A percentile compares a stretch with the other conserved stretches of the same genome.
Conservation (phyloP, 2,888 invertebrate genomes). For the Chymomyza caudatula region DNA sequence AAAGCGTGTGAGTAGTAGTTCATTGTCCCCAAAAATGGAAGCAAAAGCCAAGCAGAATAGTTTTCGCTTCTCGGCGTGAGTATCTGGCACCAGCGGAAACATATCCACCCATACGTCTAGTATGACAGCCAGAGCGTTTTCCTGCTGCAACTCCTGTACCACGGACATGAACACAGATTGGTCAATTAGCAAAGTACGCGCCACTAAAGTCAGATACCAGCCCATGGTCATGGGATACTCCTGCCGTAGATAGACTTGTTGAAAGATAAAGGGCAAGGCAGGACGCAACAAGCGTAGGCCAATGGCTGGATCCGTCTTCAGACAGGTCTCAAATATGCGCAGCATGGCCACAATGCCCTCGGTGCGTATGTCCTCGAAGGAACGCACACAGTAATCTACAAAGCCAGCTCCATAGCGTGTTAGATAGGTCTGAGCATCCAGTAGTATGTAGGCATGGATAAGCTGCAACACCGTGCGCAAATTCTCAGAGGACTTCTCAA, state of each 20-base stretch:
- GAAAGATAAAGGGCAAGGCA: constrained; percentile 81
- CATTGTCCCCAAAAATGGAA: constrained; percentile 84
- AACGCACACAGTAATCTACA: constrained; percentile 83
- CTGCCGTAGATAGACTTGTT: constrained; percentile 84
- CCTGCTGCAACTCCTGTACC: constrained; percentile 79
- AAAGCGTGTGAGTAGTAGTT: constrained; percentile 85
- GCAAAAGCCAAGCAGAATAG: constrained; percentile 86
- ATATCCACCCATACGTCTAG: constrained; percentile 88
- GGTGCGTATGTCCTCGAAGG: constrained; percentile 87
- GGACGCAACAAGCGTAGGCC: constrained; percentile 86
- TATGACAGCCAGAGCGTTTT: constrained; percentile 84
- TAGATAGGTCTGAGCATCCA: constrained; percentile 88
- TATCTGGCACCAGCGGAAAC: constrained; percentile 87
- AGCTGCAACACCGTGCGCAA: constrained; percentile 88
- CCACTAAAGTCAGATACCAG: constrained; percentile 87
- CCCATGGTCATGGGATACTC: constrained; percentile 87
- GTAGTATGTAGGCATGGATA: constrained; percentile 88
- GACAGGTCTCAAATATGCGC: constrained; percentile 86
- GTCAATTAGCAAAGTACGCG: constrained; percentile 86
- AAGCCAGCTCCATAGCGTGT: constrained; percentile 85
- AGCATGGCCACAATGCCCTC: constrained; percentile 87
- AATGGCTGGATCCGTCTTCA: constrained; percentile 85
- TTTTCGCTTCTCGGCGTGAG: constrained; percentile 86
- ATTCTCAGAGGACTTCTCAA: constrained; percentile 90
- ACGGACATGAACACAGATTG: constrained; percentile 82